phyloP scores from a whole-genome alignment of 1,140 invertebrate genomes.

The Leptinotarsa texana region DNA sequence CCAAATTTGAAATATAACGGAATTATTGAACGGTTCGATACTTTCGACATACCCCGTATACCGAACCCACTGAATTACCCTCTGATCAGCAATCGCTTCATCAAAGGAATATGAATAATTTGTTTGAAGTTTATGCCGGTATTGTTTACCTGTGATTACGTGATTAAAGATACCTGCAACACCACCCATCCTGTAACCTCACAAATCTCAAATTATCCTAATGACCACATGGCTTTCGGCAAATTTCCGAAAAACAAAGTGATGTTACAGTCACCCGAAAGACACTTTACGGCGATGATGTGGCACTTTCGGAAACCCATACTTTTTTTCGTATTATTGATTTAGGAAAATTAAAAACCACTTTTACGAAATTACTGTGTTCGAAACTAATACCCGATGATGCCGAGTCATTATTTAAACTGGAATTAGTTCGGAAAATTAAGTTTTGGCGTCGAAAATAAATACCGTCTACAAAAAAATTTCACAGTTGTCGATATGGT shows the following conservation, averaged over 20 bases:
- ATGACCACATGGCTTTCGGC: conserved; percentile 23
- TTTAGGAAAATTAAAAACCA: conserved; percentile 34
- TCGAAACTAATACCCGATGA: conserved; percentile 25
- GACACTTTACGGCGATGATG: conserved; percentile 35
- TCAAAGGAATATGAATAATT: too few species aligned
- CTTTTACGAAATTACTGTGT: conserved; percentile 28
- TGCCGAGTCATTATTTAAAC: conserved; percentile 32
- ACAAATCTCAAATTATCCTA: conserved; percentile 24
- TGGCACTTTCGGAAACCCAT: conserved; percentile 36
- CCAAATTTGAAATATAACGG: too few species aligned
- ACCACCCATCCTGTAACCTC: conserved; percentile 11
- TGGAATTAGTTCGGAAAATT: conserved; percentile 31
- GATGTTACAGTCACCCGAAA: conserved; percentile 10
- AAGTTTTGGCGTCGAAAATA: conserved; percentile 31
- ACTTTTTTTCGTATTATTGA: conserved; percentile 33
- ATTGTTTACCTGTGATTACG: not conserved
- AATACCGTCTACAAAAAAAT: conserved; percentile 33
- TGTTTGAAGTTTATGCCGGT: not conserved
- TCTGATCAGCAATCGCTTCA: too few species aligned
- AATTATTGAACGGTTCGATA: too few species aligned
- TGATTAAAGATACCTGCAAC: conserved; percentile 24
- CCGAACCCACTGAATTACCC: too few species aligned
- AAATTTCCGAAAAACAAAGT: conserved; percentile 24
- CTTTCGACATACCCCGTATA: too few species aligned
- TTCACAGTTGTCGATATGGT: conserved; percentile 33